Evolutionary conservation across 2,113 vertebrate genomes (phyloP).

Genomic region (Acinonyx jubatus): DNA sequence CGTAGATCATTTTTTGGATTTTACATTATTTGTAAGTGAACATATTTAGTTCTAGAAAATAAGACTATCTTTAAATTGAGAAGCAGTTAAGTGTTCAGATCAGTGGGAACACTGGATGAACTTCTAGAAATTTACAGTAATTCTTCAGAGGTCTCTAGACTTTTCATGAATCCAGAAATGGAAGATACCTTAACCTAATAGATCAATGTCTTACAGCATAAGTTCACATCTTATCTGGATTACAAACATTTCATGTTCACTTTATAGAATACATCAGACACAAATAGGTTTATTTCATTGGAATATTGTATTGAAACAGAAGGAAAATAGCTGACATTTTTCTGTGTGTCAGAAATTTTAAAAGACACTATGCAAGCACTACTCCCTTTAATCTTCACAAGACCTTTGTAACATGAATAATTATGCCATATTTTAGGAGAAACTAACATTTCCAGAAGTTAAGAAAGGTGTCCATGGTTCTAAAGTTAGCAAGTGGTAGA

Average conservation of each 20-base stretch:
- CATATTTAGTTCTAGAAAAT: neutral
- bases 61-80: neutral
- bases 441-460: constrained; percentile 29
- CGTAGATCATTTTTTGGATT: neutral
- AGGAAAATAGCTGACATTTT: neutral
- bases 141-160: neutral
- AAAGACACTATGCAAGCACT: neutral
- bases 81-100: neutral
- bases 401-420: neutral
- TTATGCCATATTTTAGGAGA: neutral
- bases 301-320: neutral
- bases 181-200: neutral
- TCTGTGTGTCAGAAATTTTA: neutral
- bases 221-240: neutral
- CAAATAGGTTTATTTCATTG: neutral
- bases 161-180: neutral
- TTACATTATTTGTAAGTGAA: neutral
- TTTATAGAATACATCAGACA: neutral
- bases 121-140: neutral
- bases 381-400: neutral
- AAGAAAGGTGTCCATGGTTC: neutral
- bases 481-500: neutral
- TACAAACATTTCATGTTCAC: neutral
- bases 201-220: neutral
- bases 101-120: neutral